Evolutionary conservation across 2,797 vertebrate genomes (phyloP).

Genomic region (Muscicapa striata): DNA sequence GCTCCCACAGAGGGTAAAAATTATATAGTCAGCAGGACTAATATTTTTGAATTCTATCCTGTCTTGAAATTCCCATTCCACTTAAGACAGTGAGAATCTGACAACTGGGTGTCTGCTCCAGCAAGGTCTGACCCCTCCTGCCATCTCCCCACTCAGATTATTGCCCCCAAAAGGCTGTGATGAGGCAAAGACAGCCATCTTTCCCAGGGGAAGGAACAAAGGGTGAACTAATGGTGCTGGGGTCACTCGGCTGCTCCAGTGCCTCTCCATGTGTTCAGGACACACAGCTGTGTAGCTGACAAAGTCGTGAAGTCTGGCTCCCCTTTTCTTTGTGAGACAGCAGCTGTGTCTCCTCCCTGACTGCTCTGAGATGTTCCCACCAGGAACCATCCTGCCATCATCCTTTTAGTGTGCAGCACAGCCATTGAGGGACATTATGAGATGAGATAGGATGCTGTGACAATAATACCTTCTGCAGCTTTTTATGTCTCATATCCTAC

Average conservation of each 20-base stretch:
- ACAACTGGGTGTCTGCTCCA: neutral
- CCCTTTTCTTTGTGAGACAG: neutral
- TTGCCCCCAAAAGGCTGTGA: neutral
- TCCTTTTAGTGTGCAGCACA: neutral
- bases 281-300: neutral
- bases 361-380: neutral
- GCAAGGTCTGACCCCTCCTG: neutral
- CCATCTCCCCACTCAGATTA: neutral
- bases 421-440: neutral
- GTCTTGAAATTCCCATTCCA: neutral
- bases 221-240: constrained; percentile 6
- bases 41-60: neutral
- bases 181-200: neutral
- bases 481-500: neutral
- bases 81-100: neutral
- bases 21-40: neutral
- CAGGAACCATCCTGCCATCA: neutral
- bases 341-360: neutral
- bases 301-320: neutral
- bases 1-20: neutral
- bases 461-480: neutral
- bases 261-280: neutral
- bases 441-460: neutral
- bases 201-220: neutral
- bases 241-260: neutral